These are phyloP conservation scores for Amphiura filiformis DNA, from an alignment of 35 echinoderm and acorn worm genomes.

Conservation along the genomic window DNA sequence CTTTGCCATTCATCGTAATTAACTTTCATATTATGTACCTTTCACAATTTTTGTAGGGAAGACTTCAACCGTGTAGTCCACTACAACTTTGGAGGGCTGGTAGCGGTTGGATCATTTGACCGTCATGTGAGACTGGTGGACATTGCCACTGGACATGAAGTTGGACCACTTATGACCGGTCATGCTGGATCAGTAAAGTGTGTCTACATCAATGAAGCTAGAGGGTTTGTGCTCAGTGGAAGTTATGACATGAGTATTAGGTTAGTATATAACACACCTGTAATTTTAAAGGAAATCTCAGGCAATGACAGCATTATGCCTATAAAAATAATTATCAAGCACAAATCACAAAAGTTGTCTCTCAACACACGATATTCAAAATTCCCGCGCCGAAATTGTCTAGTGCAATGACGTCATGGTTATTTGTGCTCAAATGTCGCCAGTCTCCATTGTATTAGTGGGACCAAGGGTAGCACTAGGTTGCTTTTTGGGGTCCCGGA, in stretches of 20 bases:
- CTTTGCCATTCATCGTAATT: too few species aligned
- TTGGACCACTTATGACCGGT: constrained; percentile 83
- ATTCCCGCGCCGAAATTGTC: too few species aligned
- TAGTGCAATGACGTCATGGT: too few species aligned
- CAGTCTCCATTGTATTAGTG: not conserved
- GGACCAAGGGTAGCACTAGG: too few species aligned
- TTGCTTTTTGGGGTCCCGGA: too few species aligned
- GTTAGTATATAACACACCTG: constrained; percentile 19
- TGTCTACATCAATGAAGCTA: constrained; percentile 77
- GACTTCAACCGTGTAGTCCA: constrained; percentile 86
- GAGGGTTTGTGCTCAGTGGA: constrained; percentile 86
- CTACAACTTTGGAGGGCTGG: constrained; percentile 82
- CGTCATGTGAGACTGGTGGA: constrained; percentile 86
- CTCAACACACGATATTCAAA: too few species aligned
- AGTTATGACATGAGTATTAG: constrained; percentile 99
- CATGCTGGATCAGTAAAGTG: constrained; percentile 95
- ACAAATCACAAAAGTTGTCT: too few species aligned
- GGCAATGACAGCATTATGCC: too few species aligned
- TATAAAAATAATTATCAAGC: too few species aligned
- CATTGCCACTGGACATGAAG: constrained; percentile 62
- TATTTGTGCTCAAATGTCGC: too few species aligned
- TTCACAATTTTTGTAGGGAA: constrained; percentile 38
- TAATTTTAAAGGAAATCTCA: not conserved
- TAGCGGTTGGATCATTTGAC: constrained; percentile 91
- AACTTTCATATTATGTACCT: too few species aligned